These are phyloP conservation scores for Panthera tigris DNA, from an alignment of 2,113 vertebrate genomes.

Conservation along the genomic window DNA sequence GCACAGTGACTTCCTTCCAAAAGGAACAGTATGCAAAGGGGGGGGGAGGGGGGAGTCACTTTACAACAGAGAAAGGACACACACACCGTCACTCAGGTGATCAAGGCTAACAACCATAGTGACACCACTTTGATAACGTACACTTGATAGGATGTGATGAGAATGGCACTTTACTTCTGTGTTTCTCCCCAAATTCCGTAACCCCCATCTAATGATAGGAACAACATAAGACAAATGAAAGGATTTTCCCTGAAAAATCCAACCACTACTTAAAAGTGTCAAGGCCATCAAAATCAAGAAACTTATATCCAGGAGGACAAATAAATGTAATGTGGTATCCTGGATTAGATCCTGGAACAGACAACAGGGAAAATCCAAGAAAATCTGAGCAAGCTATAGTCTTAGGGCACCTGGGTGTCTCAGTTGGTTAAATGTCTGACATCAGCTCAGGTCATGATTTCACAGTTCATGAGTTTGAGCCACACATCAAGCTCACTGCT, in stretches of 20 bases:
- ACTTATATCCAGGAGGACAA: not conserved
- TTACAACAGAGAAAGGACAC: not conserved
- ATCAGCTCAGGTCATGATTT: no score
- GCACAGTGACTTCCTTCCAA: not conserved
- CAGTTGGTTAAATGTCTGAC: no score
- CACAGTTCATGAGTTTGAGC: no score
- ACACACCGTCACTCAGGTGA: not conserved
- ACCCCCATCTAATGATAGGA: not conserved
- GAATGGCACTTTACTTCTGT: not conserved
- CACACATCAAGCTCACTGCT: no score
- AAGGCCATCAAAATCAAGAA: not conserved
- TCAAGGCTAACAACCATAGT: not conserved
- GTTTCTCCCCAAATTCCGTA: not conserved
- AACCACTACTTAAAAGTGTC: not conserved
- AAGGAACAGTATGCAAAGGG: not conserved
- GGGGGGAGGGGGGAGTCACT: not conserved
- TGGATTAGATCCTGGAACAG: not conserved
- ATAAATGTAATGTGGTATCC: not conserved
- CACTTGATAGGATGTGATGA: not conserved
- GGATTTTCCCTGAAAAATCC: not conserved
- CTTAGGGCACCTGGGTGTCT: not conserved
- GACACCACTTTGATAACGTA: not conserved
- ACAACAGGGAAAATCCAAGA: not conserved
- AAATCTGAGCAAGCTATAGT: not conserved
- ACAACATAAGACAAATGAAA: not conserved